Conservation (phyloP, 2,113 vertebrate genomes). For the Cyrtonyx montezumae region DNA sequence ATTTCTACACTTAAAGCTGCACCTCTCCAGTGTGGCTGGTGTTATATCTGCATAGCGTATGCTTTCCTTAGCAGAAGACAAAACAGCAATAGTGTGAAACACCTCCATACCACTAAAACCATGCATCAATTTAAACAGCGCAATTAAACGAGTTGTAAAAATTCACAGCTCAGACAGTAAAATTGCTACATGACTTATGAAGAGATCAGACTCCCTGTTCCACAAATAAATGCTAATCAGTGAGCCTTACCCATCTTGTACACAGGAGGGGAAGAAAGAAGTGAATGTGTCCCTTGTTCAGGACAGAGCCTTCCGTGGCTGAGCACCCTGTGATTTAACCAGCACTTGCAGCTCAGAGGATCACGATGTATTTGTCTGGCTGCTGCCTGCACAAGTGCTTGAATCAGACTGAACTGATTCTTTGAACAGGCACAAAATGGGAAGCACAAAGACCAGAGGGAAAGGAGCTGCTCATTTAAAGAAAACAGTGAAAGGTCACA, state of each 20-base stretch:
- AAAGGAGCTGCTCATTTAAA: constrained; percentile 41
- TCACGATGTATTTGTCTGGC: background rate
- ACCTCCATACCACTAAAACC: background rate
- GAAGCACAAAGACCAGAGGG: background rate
- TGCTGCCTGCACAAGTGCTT: background rate
- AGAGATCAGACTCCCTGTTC: background rate
- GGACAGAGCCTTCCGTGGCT: background rate
- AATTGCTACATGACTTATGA: background rate
- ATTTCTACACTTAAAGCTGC: background rate
- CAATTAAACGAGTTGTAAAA: background rate
- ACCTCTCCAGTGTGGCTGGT: background rate
- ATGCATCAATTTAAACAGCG: background rate
- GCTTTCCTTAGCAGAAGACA: background rate
- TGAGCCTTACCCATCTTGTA: background rate
- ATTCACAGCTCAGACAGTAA: background rate
- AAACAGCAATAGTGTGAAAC: background rate
- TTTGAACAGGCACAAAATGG: constrained; percentile 6
- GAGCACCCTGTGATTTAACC: constrained; percentile 24
- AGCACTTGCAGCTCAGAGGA: constrained; percentile 39
- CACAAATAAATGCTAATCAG: background rate
- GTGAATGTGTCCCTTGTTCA: background rate
- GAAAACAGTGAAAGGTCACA: constrained; percentile 11
- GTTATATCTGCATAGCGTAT: background rate
- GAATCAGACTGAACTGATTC: constrained; percentile 18
- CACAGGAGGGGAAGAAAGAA: background rate